A percentile compares a stretch with the other conserved stretches of the same genome.
These are phyloP conservation scores for Desoria tigrina DNA, from an alignment of 2,888 invertebrate species.

Conservation along the genomic window DNA sequence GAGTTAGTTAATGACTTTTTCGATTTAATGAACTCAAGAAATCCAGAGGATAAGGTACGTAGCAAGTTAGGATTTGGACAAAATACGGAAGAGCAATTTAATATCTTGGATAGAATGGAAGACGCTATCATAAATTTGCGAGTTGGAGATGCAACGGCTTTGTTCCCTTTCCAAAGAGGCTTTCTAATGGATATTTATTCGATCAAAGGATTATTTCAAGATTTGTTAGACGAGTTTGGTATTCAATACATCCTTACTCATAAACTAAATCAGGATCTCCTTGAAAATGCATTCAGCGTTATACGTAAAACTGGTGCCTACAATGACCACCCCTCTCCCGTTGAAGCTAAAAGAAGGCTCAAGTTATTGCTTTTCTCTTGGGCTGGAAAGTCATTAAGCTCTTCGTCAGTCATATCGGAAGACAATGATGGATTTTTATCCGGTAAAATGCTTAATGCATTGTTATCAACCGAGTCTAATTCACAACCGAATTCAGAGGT, in stretches of 20 bases:
- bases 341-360: not conserved
- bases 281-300: not conserved
- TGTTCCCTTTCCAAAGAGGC: slow-evolving; percentile 8
- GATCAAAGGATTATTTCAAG: not conserved
- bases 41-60: not conserved
- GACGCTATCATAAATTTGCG: not conserved
- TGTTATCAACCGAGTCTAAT: not conserved
- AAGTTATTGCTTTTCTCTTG: slow-evolving; percentile 1
- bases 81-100: not conserved
- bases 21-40: slow-evolving; percentile 14
- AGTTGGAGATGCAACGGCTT: not conserved
- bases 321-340: slow-evolving; percentile 1
- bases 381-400: not conserved
- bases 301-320: not conserved
- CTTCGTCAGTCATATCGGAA: not conserved
- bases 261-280: not conserved
- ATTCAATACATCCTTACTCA: not conserved
- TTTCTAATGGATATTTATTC: not conserved
- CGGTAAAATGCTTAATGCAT: not conserved
- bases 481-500: too few relatives aligned
- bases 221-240: not conserved
- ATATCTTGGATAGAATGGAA: not conserved
- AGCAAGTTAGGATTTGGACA: not conserved
- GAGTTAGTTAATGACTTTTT: slow-evolving; percentile 28
- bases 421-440: not conserved